Conservation (phyloP, 2,113 vertebrate species). For the Cynocephalus volans region DNA sequence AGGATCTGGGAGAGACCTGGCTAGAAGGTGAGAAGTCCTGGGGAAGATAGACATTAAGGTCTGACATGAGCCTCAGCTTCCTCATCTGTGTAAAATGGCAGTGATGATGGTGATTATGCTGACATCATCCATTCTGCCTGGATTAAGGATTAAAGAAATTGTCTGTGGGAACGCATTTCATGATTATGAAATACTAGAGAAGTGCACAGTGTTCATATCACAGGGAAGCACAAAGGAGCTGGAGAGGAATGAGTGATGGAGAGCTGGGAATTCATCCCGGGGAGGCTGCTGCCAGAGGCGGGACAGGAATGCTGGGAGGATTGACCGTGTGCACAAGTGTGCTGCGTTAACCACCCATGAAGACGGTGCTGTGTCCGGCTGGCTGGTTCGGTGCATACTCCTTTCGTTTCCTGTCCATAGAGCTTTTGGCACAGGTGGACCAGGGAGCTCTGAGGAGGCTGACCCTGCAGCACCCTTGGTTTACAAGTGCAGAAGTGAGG, state of each 20-base stretch:
- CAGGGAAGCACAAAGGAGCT: background rate
- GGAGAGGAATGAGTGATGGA: background rate
- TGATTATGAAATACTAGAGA: background rate
- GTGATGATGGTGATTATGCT: background rate
- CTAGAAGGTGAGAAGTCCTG: background rate
- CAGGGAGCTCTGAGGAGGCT: fast-evolving
- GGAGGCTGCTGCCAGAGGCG: fast-evolving
- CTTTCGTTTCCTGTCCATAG: background rate
- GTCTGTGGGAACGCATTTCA: background rate
- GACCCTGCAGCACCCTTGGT: background rate
- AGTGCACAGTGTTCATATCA: background rate
- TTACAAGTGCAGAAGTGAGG: background rate
- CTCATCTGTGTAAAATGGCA: background rate
- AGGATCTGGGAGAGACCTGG: background rate
- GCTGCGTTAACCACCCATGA: background rate
- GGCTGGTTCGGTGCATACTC: background rate
- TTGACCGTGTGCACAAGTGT: background rate
- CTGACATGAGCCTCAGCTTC: background rate
- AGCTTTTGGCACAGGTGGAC: background rate
- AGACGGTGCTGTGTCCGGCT: background rate
- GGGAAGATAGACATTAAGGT: background rate
- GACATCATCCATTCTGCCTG: background rate
- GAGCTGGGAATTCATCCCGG: background rate
- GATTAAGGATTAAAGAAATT: background rate
- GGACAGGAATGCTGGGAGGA: background rate